Evolutionary conservation across 1,140 invertebrate species (phyloP), one percentile per base, ranked within the genome.

Genomic region (Lepidurus arcticus): DNA sequence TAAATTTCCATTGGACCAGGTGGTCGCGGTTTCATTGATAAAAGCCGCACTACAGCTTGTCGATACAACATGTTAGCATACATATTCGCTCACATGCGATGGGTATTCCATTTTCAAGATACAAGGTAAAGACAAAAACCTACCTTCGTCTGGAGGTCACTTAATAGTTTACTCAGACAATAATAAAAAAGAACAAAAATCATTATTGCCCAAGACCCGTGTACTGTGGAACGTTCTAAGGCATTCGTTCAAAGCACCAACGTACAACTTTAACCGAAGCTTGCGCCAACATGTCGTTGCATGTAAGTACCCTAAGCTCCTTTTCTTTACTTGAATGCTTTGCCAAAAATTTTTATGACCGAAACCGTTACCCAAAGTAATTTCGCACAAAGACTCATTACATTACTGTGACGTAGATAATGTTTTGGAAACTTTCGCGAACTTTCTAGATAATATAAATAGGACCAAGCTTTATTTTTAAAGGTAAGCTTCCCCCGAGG

Each of bases 1-100:
- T 65, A 65, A 65, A 65, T 65, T 65, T 65, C 53, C 8, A 1
- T 65, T 65, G 53, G 53, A 65, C 53, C 53, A 65, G 53, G 53
- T 65, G 53, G 53, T 65, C 53, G 21, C 21, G 53, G 53, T 65
- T 65, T 65, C 53, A 65, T 65, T 65, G 53, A 65, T 65, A 65
- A 65, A 65, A 65, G 53, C 53, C 53, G 53, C 53, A 65, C 34
- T 34, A 34, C 53, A 65, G 53, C 16, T 65, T n/a, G 53, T 65
- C 13, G 53, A 65, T 65, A 21, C n/a, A 65, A 65, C 53, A 65
- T 65, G 16, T 65, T 65, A 65, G 53, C n/a, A 11, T 65, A 13
- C 7, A 65, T 65, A 65, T 65, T 65, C 53, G 53, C 13, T 65
- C 5, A 65, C n/a, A 65, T 16, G 53, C 53, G 53, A 65, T 65